Evolutionary conservation across 2,888 invertebrate species (phyloP).

Genomic region (Meteorus cinctellus): DNA sequence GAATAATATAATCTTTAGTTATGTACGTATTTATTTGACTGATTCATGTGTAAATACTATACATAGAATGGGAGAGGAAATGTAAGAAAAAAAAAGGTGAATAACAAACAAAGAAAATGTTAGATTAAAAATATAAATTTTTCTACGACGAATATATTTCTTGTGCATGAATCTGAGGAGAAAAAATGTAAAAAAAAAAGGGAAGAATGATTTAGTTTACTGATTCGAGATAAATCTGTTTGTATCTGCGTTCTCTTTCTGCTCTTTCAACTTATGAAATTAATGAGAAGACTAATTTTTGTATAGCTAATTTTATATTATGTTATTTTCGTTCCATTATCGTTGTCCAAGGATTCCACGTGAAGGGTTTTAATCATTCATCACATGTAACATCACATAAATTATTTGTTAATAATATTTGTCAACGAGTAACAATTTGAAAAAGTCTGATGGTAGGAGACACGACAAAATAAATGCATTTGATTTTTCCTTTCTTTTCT

Average conservation of each 20-base stretch:
- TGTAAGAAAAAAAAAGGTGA: constrained; percentile 16
- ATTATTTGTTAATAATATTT: background rate
- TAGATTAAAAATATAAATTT: constrained; percentile 24
- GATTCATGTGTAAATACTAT: constrained; percentile 65
- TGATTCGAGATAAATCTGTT: background rate
- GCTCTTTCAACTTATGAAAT: background rate
- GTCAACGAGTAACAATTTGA: background rate
- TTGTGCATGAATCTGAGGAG: background rate
- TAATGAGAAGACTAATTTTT: constrained; percentile 19
- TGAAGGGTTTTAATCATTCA: background rate
- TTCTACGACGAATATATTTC: constrained; percentile 17
- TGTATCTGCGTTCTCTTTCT: background rate
- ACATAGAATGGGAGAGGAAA: constrained; percentile 39
- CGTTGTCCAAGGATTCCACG: background rate
- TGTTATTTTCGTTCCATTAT: background rate
- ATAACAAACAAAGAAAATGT: constrained; percentile 25
- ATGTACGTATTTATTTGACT: constrained; percentile 66
- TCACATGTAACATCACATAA: background rate
- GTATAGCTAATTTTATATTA: background rate
- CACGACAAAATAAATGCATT: background rate
- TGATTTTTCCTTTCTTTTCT: background rate
- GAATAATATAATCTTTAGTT: constrained; percentile 30
- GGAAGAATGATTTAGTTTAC: background rate
- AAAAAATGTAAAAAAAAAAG: background rate
- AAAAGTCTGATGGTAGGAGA: background rate